A percentile compares a stretch with the other conserved stretches of the same genome.
These are phyloP conservation scores for Parotocinclus haroldoi DNA, from an alignment of 2,797 vertebrate genomes.

Conservation along the genomic window DNA sequence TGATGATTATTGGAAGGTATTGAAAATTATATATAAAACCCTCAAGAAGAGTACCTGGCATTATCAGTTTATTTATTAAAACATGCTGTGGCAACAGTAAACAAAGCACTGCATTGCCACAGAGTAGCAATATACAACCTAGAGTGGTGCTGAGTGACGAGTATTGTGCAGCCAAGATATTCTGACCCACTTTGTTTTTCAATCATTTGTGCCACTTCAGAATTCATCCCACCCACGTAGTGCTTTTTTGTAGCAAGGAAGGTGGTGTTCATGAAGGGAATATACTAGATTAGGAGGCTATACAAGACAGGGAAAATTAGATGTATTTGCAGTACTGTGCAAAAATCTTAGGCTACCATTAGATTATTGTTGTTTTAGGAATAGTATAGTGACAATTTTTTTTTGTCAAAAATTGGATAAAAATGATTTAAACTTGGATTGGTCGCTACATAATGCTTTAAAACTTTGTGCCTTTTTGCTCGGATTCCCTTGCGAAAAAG, in stretches of 20 bases:
- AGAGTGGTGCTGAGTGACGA: conserved; percentile 19
- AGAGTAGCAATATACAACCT: neutral
- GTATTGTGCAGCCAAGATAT: conserved; percentile 27
- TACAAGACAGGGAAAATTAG: neutral
- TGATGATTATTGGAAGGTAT: too few relatives aligned
- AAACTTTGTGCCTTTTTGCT: too few relatives aligned
- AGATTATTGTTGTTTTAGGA: too few relatives aligned
- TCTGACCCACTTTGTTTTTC: conserved; percentile 46
- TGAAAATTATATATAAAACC: too few relatives aligned
- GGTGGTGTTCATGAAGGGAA: neutral
- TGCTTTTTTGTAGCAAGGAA: conserved; percentile 14
- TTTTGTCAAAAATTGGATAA: too few relatives aligned
- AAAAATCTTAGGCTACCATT: too few relatives aligned
- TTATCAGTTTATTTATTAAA: too few relatives aligned
- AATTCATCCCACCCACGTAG: conserved; percentile 35
- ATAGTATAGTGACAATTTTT: too few relatives aligned
- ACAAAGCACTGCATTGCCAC: neutral
- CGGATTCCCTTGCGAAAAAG: too few relatives aligned
- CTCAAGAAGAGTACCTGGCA: too few relatives aligned
- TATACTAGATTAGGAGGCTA: neutral
- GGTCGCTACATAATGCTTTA: too few relatives aligned
- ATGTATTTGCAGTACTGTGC: neutral
- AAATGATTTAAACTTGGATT: too few relatives aligned
- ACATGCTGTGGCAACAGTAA: neutral
- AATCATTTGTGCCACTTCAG: conserved; percentile 47